Evolutionary conservation across 1,140 invertebrate species (phyloP), one percentile per base, ranked within the genome.

Genomic region (Macrotrachela quadricornifera): DNA sequence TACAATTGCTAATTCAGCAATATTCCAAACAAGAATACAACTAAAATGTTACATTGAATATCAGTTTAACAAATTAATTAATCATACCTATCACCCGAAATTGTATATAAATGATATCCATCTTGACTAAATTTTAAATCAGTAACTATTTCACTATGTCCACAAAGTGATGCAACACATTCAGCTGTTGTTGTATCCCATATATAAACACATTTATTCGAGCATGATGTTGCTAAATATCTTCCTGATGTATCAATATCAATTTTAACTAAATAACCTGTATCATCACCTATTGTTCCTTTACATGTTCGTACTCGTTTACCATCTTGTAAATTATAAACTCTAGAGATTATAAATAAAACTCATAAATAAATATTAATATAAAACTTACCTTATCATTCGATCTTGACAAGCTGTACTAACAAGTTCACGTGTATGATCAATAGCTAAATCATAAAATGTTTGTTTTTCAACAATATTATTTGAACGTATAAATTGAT

Each of bases 401-500:
- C 90, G 77, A 71, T 97, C 91, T 71, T 91, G 82, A 67, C 91
- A 95, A 36, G 88, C 91, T 6, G 88, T 90, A 39, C 92, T 71
- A 52, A 94, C 79, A 2, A 30, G 21, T 30, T 30, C 21, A 68
- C 88, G 83, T 53, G 81, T 80, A 13, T 79, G 78, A 67, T 94
- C 88, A 3, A 92, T 79, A 69, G 88, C 86, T 85, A 97, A 90
- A 66, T 95, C 90, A 68, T 95, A 95, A 0, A 95, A 71, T 6
- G 88, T 94, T 1, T 82, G 85, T 63, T 90, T 88, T 1, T 84
- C 85, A 1, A 84, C 84, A 57, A 87, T 79, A 64, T 90, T 86
- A 62, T 85, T 82, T 39, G 79, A 80, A 14, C 86, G 75, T 21
- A 75, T 71, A 64, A 90, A 87, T 67, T 83, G 81, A 55, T 79